phyloP scores from a whole-genome alignment of 1,140 invertebrate species.

The Nasonia longicornis region DNA sequence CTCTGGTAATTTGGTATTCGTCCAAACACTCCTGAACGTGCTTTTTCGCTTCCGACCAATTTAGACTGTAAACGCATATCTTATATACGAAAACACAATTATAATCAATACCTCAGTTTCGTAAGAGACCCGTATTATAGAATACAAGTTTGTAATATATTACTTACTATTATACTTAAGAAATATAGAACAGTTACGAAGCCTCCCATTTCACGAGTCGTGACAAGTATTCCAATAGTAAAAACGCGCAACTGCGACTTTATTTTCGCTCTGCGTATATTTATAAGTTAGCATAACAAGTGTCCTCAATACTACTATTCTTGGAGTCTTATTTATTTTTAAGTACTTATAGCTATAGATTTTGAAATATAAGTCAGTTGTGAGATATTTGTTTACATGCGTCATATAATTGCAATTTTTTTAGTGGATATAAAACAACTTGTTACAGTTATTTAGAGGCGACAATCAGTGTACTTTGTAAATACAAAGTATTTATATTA shows the following conservation, averaged over 20 bases:
- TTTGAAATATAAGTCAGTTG: background rate
- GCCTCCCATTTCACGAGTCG: background rate
- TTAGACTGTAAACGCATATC: background rate
- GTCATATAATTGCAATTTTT: too few species aligned
- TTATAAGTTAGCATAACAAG: background rate
- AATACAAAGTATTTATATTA: too few species aligned
- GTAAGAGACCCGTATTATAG: too few species aligned
- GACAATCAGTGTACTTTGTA: too few species aligned
- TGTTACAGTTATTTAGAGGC: too few species aligned
- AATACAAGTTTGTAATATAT: background rate
- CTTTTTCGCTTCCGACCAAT: background rate
- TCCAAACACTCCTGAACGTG: background rate
- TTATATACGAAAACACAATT: background rate
- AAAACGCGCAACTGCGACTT: background rate
- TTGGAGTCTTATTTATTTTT: background rate
- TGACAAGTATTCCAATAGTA: background rate
- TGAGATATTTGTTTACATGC: too few species aligned
- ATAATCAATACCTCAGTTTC: background rate
- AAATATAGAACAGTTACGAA: background rate
- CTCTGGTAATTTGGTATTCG: background rate
- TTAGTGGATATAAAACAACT: too few species aligned
- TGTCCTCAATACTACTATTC: background rate
- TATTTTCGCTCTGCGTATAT: background rate
- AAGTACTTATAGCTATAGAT: background rate
- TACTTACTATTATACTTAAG: background rate